Base-by-base conservation (phyloP, 2,113 vertebrate genomes). In the Perccottus glenii region DNA sequence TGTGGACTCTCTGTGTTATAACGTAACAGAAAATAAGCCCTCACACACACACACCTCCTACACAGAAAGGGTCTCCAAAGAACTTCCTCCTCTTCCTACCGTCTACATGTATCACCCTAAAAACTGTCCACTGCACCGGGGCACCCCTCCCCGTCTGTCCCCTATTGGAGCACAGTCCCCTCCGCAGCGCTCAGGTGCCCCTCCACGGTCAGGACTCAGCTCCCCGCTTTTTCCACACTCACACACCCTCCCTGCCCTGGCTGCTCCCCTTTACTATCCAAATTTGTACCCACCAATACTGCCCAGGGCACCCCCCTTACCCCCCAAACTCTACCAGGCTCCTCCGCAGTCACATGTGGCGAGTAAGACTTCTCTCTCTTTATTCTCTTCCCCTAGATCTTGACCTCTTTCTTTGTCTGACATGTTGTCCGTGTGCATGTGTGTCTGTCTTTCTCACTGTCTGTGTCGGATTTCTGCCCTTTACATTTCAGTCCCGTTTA, bases 171-270 rank as follows among this genome's bases (percentile, higher is more conserved):
- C 95, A 1, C 93, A 95, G 52, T 95, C 95, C 45, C 95, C 95
- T 9, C 95, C 95, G 1, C 85, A 85, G 38, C 91, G 95, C 44
- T 87, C 90, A 0, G 88, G 90, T 38, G 82, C 86, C 4, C 89
- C 92, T 80, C 87, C 92, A n/a, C 73, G 89, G 82, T 89, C 92
- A 15, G 57, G 87, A 78, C 93, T 97, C 70, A 91, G 88, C 74
- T 96, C 95, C 62, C 95, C 95, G 58, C 91, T 96, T 61, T 96
- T 95, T 67, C 95, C 95, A 65, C 94, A 93, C 89, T 95, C 93
- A 32, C 93, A 93, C 86, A 95, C 94, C 81, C 87, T 95, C 80
- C 92, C 93, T 86, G 87, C 94, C 90, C 86, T 90, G 1, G 88
- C 90, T 88, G 92, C 91, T 12, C 87, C 94, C 66, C 88, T 91